These are phyloP conservation scores for Crossoptilon crossoptilon DNA, from an alignment of 2,797 vertebrate genomes.

Conservation along the genomic window DNA sequence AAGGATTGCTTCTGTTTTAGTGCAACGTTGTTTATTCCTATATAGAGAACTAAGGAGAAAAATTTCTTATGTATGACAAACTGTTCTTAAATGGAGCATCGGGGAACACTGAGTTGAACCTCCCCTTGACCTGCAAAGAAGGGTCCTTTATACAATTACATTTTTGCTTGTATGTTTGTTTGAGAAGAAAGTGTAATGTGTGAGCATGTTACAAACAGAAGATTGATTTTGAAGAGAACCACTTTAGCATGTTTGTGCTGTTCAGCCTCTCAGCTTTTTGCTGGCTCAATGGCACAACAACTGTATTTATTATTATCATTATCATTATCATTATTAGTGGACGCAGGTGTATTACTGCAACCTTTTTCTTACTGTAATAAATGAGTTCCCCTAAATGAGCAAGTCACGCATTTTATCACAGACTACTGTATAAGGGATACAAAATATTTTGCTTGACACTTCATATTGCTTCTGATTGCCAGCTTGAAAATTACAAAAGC, in stretches of 20 bases:
- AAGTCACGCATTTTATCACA: conserved; percentile 6
- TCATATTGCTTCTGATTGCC: conserved; percentile 26
- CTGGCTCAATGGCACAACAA: neutral
- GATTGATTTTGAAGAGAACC: neutral
- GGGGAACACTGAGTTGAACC: neutral
- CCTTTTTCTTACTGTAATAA: neutral
- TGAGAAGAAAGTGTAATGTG: neutral
- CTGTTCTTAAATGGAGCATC: neutral
- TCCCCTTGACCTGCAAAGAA: neutral
- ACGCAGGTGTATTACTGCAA: neutral
- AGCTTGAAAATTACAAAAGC: conserved; percentile 45
- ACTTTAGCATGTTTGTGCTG: neutral
- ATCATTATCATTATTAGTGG: too few species aligned
- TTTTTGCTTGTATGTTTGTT: neutral
- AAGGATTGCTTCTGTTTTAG: neutral
- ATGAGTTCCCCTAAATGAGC: neutral
- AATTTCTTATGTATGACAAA: neutral
- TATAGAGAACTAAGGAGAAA: neutral
- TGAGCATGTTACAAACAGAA: neutral
- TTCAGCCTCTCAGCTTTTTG: neutral
- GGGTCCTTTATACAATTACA: neutral
- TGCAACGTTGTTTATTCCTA: neutral
- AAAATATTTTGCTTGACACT: conserved; percentile 40
- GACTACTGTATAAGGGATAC: neutral
- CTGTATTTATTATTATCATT: neutral